Evolutionary conservation across 2,888 invertebrate genomes (phyloP).

Genomic region (Enchytraeus crypticus): DNA sequence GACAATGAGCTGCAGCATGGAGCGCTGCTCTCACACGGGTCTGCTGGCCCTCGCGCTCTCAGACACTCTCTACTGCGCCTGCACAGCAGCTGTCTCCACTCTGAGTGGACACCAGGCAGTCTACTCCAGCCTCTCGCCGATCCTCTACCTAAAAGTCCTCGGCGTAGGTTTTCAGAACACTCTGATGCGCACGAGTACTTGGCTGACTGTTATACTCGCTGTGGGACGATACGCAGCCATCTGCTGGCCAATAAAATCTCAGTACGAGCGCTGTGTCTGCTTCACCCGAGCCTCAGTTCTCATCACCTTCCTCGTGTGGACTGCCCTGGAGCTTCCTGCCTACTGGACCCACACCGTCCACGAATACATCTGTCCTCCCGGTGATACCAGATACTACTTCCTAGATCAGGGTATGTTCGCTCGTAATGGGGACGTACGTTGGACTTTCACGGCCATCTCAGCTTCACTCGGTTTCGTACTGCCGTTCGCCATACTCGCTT

Average conservation of each 20-base stretch:
- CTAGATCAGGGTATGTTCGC: constrained; percentile 17
- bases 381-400: not conserved
- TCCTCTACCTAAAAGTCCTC: constrained; percentile 23
- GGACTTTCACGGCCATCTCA: constrained; percentile 29
- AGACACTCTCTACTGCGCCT: constrained; percentile 42
- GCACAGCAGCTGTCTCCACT: constrained; percentile 37
- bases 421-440: constrained; percentile 3
- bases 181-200: constrained; percentile 42
- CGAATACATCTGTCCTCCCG: constrained; percentile 1
- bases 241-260: constrained; percentile 43
- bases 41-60: constrained; percentile 42
- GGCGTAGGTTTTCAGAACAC: constrained; percentile 37
- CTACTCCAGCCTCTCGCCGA: not conserved
- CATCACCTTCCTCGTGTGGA: constrained; percentile 19
- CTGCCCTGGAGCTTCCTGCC: constrained; percentile 11
- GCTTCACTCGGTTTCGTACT: constrained; percentile 39
- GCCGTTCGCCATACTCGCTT: constrained; percentile 38
- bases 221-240: constrained; percentile 45
- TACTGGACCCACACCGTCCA: constrained; percentile 16
- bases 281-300: constrained; percentile 35
- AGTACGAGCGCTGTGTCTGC: constrained; percentile 37
- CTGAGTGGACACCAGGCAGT: constrained; percentile 20
- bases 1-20: constrained; percentile 40
- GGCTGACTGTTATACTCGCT: constrained; percentile 46
- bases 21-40: constrained; percentile 42